A percentile compares a stretch with the other conserved stretches of the same genome.
phyloP scores from a whole-genome alignment of 2,797 vertebrate genomes.

The Masticophis lateralis region DNA sequence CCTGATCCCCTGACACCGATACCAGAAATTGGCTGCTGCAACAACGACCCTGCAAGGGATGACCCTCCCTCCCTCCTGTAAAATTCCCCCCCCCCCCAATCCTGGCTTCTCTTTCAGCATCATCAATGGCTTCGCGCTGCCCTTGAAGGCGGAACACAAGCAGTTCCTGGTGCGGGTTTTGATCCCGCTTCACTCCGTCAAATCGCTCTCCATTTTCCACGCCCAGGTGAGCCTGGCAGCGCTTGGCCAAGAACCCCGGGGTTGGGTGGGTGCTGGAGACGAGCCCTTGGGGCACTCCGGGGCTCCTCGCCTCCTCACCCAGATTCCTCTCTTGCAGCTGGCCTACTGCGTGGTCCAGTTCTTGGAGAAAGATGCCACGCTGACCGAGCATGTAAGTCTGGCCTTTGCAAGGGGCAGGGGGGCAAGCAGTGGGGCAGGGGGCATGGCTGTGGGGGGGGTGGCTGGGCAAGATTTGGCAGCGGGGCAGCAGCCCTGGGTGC shows the following conservation, averaged over 20 bases:
- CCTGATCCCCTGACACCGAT: background rate
- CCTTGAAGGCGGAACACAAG: slow-evolving; percentile 90
- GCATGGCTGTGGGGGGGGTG: too few species aligned
- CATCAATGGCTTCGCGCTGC: slow-evolving; percentile 90
- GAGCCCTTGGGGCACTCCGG: rapidly evolving
- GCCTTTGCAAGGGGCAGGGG: background rate
- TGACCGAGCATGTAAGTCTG: slow-evolving; percentile 89
- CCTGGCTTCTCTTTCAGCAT: slow-evolving; percentile 66
- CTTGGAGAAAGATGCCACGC: slow-evolving; percentile 90
- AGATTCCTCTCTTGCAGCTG: slow-evolving; percentile 71
- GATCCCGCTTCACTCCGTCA: slow-evolving; percentile 89
- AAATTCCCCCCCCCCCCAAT: too few species aligned
- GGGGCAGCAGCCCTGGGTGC: too few species aligned
- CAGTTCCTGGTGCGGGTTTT: slow-evolving; percentile 91
- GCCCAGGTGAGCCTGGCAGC: slow-evolving; percentile 80
- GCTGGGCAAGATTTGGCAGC: too few species aligned
- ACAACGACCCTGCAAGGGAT: background rate
- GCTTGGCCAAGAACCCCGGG: too few species aligned
- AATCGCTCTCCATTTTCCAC: slow-evolving; percentile 90
- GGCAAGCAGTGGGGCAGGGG: too few species aligned
- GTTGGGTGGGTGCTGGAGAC: rapidly evolving
- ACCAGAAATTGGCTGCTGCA: background rate
- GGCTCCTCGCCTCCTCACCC: too few species aligned
- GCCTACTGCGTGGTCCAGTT: slow-evolving; percentile 95
- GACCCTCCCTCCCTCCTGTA: too few species aligned